phyloP scores from a whole-genome alignment of 2,797 vertebrate species.

The Hemibagrus guttatus region DNA sequence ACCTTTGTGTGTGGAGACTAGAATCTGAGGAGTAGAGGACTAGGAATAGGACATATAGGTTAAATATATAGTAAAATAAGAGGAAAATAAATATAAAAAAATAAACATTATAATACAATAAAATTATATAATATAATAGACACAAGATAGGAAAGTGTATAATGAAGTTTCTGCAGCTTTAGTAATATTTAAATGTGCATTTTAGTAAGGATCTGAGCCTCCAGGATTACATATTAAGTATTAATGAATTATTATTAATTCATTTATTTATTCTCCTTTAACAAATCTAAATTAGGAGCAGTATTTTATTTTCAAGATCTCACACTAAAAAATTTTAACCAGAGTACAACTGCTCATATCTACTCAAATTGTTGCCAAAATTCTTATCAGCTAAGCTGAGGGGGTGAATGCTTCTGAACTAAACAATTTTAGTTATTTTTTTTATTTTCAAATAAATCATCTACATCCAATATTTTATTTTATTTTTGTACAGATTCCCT shows the following conservation, averaged over 20 bases:
- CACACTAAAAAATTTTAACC: background rate
- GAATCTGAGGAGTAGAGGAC: background rate
- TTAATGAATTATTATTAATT: background rate
- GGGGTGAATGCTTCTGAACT: background rate
- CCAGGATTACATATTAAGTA: background rate
- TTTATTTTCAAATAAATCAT: background rate
- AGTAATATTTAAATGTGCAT: background rate
- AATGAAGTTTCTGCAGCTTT: background rate
- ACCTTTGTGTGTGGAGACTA: background rate
- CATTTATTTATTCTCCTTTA: background rate
- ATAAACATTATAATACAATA: no score
- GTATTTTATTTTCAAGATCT: background rate
- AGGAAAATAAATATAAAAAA: background rate
- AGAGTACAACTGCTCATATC: background rate
- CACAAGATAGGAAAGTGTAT: background rate
- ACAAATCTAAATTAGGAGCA: background rate
- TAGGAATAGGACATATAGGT: background rate
- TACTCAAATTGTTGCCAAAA: background rate
- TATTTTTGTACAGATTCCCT: no score
- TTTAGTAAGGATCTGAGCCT: background rate
- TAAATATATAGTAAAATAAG: background rate
- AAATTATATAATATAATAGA: background rate
- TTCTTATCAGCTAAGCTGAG: background rate
- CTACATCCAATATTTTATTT: background rate
- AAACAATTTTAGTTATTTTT: background rate